A percentile compares a stretch with the other conserved stretches of the same genome.
Evolutionary conservation across 2,113 vertebrate genomes (phyloP).

Genomic region (Zosterops lateralis): DNA sequence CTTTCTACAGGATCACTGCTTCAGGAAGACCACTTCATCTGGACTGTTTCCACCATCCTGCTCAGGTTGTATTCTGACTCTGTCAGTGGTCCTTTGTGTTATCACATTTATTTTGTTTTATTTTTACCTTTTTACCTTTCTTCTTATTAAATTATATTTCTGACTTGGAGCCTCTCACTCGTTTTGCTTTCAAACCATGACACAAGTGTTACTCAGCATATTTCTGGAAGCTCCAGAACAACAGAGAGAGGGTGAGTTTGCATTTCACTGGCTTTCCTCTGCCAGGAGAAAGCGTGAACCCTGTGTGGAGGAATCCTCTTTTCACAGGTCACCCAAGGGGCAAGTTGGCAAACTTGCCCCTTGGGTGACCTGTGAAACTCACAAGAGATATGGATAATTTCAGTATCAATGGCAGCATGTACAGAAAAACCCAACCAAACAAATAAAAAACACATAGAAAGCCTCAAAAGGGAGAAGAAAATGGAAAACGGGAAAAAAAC

Average conservation of each 20-base stretch:
- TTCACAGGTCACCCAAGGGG: neutral
- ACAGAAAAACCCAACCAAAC: neutral
- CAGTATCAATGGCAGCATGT: neutral
- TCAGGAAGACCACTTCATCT: too few relatives aligned
- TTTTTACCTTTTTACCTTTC: too few relatives aligned
- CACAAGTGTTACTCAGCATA: neutral
- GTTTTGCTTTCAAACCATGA: too few relatives aligned
- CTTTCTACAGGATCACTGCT: too few relatives aligned
- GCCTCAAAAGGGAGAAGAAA: neutral
- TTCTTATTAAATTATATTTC: too few relatives aligned
- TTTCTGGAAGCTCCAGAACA: neutral
- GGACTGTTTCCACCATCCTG: too few relatives aligned
- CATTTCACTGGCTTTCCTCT: neutral
- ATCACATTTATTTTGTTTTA: too few relatives aligned
- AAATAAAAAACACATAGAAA: neutral
- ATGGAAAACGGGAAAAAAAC: neutral
- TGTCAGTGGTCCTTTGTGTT: too few relatives aligned
- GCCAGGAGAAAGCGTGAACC: neutral
- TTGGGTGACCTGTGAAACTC: neutral
- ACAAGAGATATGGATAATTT: neutral
- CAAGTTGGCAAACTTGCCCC: neutral
- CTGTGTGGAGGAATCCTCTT: neutral
- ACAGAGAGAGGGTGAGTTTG: neutral
- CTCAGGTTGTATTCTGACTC: too few relatives aligned
- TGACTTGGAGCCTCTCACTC: too few relatives aligned